These are phyloP conservation scores for Oligia fasciuncula DNA, from an alignment of 2,888 invertebrate species.

Conservation along the genomic window DNA sequence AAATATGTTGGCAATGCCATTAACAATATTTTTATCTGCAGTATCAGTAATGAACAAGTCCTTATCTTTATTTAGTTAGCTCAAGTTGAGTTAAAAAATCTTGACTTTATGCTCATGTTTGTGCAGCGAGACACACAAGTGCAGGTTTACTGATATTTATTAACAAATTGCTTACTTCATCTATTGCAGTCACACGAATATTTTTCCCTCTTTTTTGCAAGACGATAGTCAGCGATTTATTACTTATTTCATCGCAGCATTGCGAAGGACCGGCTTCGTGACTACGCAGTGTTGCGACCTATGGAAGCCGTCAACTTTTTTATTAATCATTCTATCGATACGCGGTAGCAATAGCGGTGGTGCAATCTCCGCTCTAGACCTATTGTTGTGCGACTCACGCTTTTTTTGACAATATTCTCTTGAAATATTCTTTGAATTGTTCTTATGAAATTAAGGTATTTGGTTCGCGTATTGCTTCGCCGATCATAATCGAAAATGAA, in stretches of 20 bases:
- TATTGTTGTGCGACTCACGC: slow-evolving; percentile 75
- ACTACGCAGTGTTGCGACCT: slow-evolving; percentile 75
- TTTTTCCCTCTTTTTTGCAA: slow-evolving; percentile 65
- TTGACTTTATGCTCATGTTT: slow-evolving; percentile 51
- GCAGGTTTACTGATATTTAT: slow-evolving; percentile 56
- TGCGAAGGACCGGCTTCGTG: slow-evolving; percentile 74
- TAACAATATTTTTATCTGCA: slow-evolving; percentile 63
- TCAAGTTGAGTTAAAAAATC: slow-evolving; percentile 53
- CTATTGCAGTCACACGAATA: slow-evolving; percentile 57
- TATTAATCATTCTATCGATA: slow-evolving; percentile 74
- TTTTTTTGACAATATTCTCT: slow-evolving; percentile 70
- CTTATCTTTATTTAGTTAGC: slow-evolving; percentile 52
- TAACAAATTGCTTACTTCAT: slow-evolving; percentile 62
- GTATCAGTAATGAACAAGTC: slow-evolving; percentile 61
- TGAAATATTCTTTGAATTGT: slow-evolving; percentile 60
- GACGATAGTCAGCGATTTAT: slow-evolving; percentile 69
- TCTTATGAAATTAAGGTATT: slow-evolving; percentile 65
- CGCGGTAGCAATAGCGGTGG: slow-evolving; percentile 72
- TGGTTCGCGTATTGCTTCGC: slow-evolving; percentile 40
- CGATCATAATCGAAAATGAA: slow-evolving; percentile 42
- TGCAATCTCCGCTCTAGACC: slow-evolving; percentile 73
- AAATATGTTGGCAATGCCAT: slow-evolving; percentile 65
- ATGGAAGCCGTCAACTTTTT: slow-evolving; percentile 70
- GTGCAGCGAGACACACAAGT: slow-evolving; percentile 52
- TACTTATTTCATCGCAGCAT: slow-evolving; percentile 71